Evolutionary conservation across 2,888 invertebrate species (phyloP).

Genomic region (Drosophila prolongata): DNA sequence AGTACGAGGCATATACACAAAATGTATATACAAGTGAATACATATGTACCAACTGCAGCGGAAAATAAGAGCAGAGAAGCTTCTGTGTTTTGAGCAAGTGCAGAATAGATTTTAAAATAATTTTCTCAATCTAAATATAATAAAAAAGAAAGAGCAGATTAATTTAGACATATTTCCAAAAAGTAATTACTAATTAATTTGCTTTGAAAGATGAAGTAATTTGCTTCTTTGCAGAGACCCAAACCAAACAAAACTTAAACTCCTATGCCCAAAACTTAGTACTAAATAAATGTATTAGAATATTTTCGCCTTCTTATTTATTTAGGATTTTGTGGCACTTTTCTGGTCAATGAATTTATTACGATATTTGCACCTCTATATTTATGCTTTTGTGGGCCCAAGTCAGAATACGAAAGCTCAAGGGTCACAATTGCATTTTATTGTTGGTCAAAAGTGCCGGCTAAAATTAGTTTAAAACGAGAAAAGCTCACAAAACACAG

Average conservation of each 20-base stretch:
- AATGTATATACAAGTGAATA: conserved; percentile 12
- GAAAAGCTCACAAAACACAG: conserved; percentile 34
- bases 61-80: conserved; percentile 30
- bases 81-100: conserved; percentile 5
- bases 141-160: not conserved
- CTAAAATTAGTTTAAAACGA: conserved; percentile 73
- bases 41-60: conserved; percentile 40
- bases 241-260: too few relatives aligned
- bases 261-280: not conserved
- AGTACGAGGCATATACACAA: conserved; percentile 11
- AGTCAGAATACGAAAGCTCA: not conserved
- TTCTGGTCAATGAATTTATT: conserved; percentile 22
- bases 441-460: conserved; percentile 59
- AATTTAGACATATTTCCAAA: too few relatives aligned
- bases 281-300: not conserved
- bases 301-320: not conserved
- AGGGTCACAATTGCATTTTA: conserved; percentile 50
- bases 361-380: conserved; percentile 3
- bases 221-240: not conserved
- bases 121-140: conserved; percentile 1
- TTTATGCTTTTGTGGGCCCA: not conserved
- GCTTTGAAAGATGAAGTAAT: not conserved
- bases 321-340: not conserved
- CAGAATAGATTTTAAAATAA: conserved; percentile 9
- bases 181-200: too few relatives aligned